Percentiles rank a stretch among this genome's conserved stretches.
These are phyloP conservation scores for Pogonocichla stellata DNA, from an alignment of 2,113 vertebrate species.

Conservation along the genomic window DNA sequence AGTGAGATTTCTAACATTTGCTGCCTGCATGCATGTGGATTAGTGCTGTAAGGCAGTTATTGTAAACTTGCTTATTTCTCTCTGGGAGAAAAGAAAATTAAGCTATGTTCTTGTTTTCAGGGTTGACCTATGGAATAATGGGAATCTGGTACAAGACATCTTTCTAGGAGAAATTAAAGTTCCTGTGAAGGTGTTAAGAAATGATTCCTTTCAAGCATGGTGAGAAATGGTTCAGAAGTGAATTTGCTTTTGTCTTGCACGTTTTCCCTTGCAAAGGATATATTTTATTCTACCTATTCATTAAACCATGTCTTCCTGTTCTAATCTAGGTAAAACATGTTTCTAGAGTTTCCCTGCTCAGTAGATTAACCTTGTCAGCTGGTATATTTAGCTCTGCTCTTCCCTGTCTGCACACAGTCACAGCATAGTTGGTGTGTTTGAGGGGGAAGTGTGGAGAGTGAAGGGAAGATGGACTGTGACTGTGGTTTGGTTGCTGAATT, in stretches of 20 bases:
- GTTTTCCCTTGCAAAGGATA: neutral
- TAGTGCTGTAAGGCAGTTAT: slow-evolving; percentile 36
- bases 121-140: slow-evolving; percentile 96
- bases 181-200: slow-evolving; percentile 89
- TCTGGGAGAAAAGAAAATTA: neutral
- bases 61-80: neutral
- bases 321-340: neutral
- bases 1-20: slow-evolving; percentile 67
- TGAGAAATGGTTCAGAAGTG: slow-evolving; percentile 69
- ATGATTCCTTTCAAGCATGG: slow-evolving; percentile 89
- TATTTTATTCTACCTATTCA: neutral
- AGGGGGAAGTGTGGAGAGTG: fast-evolving
- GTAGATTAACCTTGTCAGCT: neutral
- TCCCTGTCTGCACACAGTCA: neutral
- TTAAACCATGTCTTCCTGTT: neutral
- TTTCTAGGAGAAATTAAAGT: slow-evolving; percentile 95
- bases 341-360: neutral
- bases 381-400: neutral
- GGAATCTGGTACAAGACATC: slow-evolving; percentile 92
- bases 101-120: slow-evolving; percentile 76
- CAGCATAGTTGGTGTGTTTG: neutral
- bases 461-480: neutral
- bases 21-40: slow-evolving; percentile 72
- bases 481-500: neutral
- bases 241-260: neutral